Conservation (phyloP, 1,140 invertebrate species). For the Pseudomyrmex concolor region DNA sequence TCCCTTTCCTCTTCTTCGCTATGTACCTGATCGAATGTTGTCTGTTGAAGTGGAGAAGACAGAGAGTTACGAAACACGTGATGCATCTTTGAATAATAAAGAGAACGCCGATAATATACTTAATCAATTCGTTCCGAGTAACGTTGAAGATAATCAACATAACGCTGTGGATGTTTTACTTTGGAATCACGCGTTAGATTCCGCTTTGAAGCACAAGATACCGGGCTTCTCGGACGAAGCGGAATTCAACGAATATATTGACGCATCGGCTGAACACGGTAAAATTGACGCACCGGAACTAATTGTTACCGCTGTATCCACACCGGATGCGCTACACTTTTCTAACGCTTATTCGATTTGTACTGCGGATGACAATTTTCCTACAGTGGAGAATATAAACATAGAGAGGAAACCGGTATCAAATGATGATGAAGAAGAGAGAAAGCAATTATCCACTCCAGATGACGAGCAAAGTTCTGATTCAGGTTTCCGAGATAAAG, state of each 20-base stretch:
- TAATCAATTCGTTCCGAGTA: conserved; percentile 66
- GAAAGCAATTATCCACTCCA: conserved; percentile 84
- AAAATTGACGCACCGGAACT: conserved; percentile 47
- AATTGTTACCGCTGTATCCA: conserved; percentile 57
- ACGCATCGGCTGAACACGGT: conserved; percentile 26
- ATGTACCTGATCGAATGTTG: conserved; percentile 68
- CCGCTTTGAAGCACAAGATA: conserved; percentile 77
- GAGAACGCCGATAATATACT: conserved; percentile 63
- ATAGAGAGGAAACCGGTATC: conserved; percentile 64
- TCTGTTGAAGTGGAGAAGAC: conserved; percentile 28
- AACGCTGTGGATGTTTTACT: conserved; percentile 76
- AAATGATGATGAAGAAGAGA: conserved; percentile 83
- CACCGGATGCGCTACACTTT: conserved; percentile 74
- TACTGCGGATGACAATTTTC: conserved; percentile 76
- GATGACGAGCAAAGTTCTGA: conserved; percentile 86
- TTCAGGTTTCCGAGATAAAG: conserved; percentile 86
- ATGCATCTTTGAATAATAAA: conserved; percentile 7
- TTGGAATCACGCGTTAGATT: conserved; percentile 80
- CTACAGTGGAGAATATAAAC: conserved; percentile 74
- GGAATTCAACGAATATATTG: conserved; percentile 72
- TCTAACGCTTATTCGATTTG: conserved; percentile 70
- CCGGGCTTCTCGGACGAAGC: conserved; percentile 73
- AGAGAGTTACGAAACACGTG: conserved; percentile 16
- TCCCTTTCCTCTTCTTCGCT: conserved; percentile 72
- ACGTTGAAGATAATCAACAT: conserved; percentile 33